Percentiles rank a stretch among this genome's conserved stretches.
These are phyloP conservation scores for Hippocampus guttulatus DNA, from an alignment of 2,113 vertebrate genomes.

Conservation along the genomic window DNA sequence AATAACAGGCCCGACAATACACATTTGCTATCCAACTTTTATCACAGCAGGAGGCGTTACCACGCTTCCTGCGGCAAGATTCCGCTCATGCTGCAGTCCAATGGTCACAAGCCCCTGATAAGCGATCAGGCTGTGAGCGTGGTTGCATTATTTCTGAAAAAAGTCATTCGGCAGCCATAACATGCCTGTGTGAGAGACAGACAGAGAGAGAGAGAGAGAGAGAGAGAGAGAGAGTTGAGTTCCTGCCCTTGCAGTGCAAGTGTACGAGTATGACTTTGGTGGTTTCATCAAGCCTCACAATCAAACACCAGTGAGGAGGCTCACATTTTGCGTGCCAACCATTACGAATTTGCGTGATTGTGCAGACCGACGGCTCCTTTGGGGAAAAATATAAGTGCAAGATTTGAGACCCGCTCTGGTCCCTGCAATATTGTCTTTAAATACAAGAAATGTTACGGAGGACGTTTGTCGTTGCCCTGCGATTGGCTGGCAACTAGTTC, in stretches of 20 bases:
- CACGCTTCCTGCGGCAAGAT: neutral
- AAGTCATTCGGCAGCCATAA: neutral
- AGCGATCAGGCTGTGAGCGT: slow-evolving; percentile 4
- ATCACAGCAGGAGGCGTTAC: neutral
- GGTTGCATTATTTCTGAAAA: slow-evolving; percentile 7
- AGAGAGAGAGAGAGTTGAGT: neutral
- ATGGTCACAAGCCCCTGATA: neutral
- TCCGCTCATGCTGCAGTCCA: slow-evolving; percentile 1
- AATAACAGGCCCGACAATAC: neutral
- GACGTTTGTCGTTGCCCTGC: no score
- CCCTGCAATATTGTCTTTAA: neutral
- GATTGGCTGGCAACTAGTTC: no score
- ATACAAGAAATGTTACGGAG: no score
- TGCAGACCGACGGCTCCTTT: neutral
- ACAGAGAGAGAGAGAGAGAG: neutral
- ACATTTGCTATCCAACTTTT: neutral
- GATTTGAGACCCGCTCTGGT: neutral
- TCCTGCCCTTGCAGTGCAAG: neutral
- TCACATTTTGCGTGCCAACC: neutral
- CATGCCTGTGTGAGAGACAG: neutral
- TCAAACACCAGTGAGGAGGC: neutral
- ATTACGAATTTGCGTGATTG: slow-evolving; percentile 4
- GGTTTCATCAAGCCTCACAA: slow-evolving; percentile 6
- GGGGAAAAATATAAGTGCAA: neutral
- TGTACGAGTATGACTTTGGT: neutral